A percentile compares a stretch with the other conserved stretches of the same genome.
phyloP scores from a whole-genome alignment of 2,888 invertebrate genomes.

The Drosophila putrida region DNA sequence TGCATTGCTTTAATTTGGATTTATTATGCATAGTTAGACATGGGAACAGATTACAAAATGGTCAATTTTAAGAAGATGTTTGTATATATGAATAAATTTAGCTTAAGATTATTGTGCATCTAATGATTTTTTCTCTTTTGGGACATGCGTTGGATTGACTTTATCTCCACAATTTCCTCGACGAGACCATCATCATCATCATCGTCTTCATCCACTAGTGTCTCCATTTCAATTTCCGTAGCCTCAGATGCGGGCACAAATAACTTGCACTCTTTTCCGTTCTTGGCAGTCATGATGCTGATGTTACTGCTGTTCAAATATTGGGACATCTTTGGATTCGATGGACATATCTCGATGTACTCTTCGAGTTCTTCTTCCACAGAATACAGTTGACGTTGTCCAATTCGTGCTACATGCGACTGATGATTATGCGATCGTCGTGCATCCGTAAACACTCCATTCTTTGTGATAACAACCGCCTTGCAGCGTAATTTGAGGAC shows the following conservation, averaged over 20 bases:
- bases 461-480: conserved; percentile 85
- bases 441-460: conserved; percentile 80
- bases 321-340: conserved; percentile 82
- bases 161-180: conserved; percentile 44
- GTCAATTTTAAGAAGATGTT: background rate
- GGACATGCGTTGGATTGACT: conserved; percentile 26
- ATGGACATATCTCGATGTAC: conserved; percentile 83
- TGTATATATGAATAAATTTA: conserved; percentile 1
- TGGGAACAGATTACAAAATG: conserved; percentile 41
- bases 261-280: conserved; percentile 83
- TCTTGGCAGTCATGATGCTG: conserved; percentile 80
- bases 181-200: conserved; percentile 34
- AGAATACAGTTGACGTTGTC: conserved; percentile 82
- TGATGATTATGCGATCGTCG: conserved; percentile 83
- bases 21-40: conserved; percentile 45
- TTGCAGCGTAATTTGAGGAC: conserved; percentile 85
- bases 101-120: conserved; percentile 24
- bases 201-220: conserved; percentile 57
- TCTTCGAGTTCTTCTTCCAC: conserved; percentile 84
- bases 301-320: conserved; percentile 80
- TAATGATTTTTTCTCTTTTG: conserved; percentile 51
- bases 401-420: conserved; percentile 83
- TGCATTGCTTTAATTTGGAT: conserved; percentile 26
- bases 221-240: conserved; percentile 72
- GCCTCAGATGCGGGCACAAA: conserved; percentile 81